Evolutionary conservation across 2,888 invertebrate species (phyloP).

Genomic region (Drosophila putrida): DNA sequence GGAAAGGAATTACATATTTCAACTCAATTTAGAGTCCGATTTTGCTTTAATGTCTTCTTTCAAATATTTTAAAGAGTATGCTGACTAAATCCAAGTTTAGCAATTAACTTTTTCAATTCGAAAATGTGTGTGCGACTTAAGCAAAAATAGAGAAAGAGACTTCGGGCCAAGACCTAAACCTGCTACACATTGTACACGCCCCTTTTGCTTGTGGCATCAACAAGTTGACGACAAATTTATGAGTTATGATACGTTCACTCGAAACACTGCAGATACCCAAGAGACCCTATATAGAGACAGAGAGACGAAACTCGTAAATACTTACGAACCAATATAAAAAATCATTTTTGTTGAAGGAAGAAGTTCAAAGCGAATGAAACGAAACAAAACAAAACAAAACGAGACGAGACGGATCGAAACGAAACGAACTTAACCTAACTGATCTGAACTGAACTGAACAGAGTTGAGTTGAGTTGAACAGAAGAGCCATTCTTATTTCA

Average conservation of each 20-base stretch:
- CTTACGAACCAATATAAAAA: constrained; percentile 44
- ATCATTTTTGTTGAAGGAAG: constrained; percentile 35
- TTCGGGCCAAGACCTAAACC: constrained; percentile 19
- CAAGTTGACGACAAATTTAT: constrained; percentile 67
- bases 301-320: constrained; percentile 48
- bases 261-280: constrained; percentile 10
- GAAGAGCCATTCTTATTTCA: constrained; percentile 68
- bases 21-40: too few relatives aligned
- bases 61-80: not conserved
- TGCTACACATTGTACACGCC: constrained; percentile 28
- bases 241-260: constrained; percentile 54
- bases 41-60: too few relatives aligned
- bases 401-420: constrained; percentile 18
- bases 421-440: constrained; percentile 31
- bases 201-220: constrained; percentile 50
- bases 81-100: not conserved
- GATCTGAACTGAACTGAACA: constrained; percentile 31
- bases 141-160: not conserved
- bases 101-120: constrained; percentile 14
- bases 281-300: not conserved
- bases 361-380: constrained; percentile 38
- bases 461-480: constrained; percentile 35
- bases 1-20: too few relatives aligned
- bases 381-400: constrained; percentile 22
- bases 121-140: not conserved